phyloP scores from a whole-genome alignment of 2,797 vertebrate species.

The Euthynnus affinis region DNA sequence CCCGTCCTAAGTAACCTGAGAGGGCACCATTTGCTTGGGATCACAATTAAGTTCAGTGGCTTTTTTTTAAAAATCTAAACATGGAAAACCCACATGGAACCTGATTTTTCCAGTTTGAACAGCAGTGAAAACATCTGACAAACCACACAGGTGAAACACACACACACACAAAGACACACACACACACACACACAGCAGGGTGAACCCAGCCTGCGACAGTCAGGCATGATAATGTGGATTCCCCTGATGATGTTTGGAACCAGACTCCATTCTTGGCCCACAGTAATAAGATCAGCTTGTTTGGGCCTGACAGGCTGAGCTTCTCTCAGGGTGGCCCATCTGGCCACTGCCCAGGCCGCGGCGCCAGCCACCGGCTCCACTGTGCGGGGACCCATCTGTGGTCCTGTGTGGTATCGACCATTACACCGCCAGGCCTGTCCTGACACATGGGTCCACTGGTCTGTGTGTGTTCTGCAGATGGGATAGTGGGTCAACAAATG shows the following conservation, averaged over 20 bases:
- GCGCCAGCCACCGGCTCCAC: conserved; percentile 73
- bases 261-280: conserved; percentile 73
- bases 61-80: conserved; percentile 43
- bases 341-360: conserved; percentile 68
- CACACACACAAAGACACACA: conserved; percentile 11
- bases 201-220: conserved; percentile 48
- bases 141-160: conserved; percentile 39
- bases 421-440: conserved; percentile 59
- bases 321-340: conserved; percentile 82
- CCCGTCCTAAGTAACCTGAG: conserved; percentile 33
- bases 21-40: conserved; percentile 14
- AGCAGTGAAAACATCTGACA: conserved; percentile 46
- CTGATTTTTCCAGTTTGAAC: conserved; percentile 50
- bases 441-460: conserved; percentile 59
- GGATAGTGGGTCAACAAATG: conserved; percentile 54
- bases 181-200: conserved; percentile 18
- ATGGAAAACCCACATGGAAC: conserved; percentile 39
- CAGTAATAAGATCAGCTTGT: conserved; percentile 80
- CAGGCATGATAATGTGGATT: conserved; percentile 60
- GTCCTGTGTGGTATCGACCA: conserved; percentile 76
- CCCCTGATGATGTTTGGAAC: conserved; percentile 59
- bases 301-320: conserved; percentile 71
- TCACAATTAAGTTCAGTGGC: not conserved
- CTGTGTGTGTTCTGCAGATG: conserved; percentile 71
- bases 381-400: conserved; percentile 78